Base-by-base conservation (phyloP, 2,797 vertebrate species). In the Emydoidea blandingii region DNA sequence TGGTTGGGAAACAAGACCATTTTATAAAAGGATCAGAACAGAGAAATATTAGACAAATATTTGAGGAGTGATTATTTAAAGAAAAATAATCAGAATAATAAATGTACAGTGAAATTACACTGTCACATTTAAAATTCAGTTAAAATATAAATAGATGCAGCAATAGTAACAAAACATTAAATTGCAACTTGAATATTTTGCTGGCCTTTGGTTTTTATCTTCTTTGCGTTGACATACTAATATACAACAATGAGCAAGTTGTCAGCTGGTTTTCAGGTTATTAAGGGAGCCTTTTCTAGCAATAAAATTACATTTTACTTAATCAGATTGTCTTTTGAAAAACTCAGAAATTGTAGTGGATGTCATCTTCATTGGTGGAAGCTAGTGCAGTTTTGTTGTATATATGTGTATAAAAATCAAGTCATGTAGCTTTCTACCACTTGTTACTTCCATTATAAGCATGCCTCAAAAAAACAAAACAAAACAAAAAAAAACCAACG, bases 31-130 rank as follows among this genome's bases (percentile, higher is more conserved):
- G 9, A 8, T 56, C 8, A 8, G 8, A 56, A 68, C 41, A 74
- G 52, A 95, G 41, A 76, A 76, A 19, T 37, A 68, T 29, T 47
- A 49, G 14, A 78, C 12, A 44, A 41, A 76, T 11, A 49, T 6
- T 31, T 9, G 21, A 27, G 8, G 59, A 65, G 50, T 0, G 7
- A 3, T 92, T 92, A 2, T 44, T 92, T n/a, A 85, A 29, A 31
- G 76, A 44, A 78, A 15, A 83, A 6, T 56, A 79, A 90, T 27
- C 72, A 62, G 76, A 88, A 50, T 56, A 47, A 49, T 76, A 87
- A 65, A 25, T 6, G 3, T 62, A 14, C n/a, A 23, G 1, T 8
- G 31, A 19, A 85, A 88, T 72, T 84, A 0, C 1, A 0, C 11
- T 27, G 7, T 78, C 49, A 11, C 88, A 23, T 12, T 47, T 82